Evolutionary conservation across 1,140 invertebrate species (phyloP).

Genomic region (Solenopsis fugax): DNA sequence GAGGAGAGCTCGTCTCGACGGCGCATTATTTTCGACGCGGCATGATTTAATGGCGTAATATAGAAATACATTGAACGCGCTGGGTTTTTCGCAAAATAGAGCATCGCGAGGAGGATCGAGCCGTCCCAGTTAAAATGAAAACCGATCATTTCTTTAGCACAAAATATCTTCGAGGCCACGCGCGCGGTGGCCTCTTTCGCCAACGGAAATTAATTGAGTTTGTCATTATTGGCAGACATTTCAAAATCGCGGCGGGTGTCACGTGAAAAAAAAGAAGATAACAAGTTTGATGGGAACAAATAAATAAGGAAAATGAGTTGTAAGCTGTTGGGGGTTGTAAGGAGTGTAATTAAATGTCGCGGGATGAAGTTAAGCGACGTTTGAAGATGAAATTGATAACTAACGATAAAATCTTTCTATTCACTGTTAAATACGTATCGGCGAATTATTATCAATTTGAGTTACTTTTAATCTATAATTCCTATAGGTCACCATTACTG

Average conservation of each 20-base stretch:
- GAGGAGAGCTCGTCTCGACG: slow-evolving; percentile 14
- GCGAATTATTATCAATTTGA: too few species aligned
- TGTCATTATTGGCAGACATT: slow-evolving; percentile 49
- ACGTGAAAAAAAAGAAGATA: neutral
- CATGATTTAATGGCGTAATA: slow-evolving; percentile 56
- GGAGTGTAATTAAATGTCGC: slow-evolving; percentile 34
- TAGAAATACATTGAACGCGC: slow-evolving; percentile 42
- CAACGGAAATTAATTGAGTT: slow-evolving; percentile 57
- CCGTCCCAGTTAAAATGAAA: slow-evolving; percentile 45
- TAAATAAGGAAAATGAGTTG: slow-evolving; percentile 39
- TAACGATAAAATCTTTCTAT: neutral
- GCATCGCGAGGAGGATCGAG: neutral
- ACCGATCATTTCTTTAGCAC: slow-evolving; percentile 35
- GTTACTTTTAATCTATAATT: too few species aligned
- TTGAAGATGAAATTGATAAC: slow-evolving; percentile 8
- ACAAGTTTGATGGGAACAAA: neutral
- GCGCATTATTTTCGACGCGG: slow-evolving; percentile 37
- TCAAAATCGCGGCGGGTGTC: neutral
- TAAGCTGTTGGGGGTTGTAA: neutral
- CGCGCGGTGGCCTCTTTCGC: slow-evolving; percentile 35
- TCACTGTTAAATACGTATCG: too few species aligned
- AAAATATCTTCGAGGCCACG: slow-evolving; percentile 31
- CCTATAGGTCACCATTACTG: too few species aligned
- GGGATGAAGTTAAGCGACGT: neutral
- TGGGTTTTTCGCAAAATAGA: slow-evolving; percentile 20